Evolutionary conservation across 2,888 invertebrate species (phyloP).

Genomic region (Cryptocheilus praepositus): DNA sequence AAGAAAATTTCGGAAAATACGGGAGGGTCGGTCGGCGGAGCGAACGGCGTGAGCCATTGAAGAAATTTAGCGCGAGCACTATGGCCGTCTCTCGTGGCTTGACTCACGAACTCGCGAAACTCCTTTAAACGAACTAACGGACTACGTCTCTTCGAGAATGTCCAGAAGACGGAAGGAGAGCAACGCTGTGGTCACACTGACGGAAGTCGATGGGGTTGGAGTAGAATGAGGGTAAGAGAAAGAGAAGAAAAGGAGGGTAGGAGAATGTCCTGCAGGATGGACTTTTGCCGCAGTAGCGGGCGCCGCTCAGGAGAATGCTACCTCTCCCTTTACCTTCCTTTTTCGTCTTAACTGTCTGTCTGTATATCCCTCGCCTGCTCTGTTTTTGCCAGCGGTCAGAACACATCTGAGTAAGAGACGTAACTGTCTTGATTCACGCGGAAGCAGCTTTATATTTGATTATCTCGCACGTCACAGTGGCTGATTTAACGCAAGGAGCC

Average conservation of each 20-base stretch:
- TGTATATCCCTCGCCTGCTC: too few relatives aligned
- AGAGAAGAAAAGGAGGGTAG: background rate
- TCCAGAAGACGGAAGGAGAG: constrained; percentile 23
- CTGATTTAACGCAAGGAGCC: too few relatives aligned
- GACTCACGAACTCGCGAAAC: constrained; percentile 45
- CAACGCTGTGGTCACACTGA: constrained; percentile 7
- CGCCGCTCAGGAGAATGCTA: constrained; percentile 34
- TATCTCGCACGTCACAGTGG: too few relatives aligned
- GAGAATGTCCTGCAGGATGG: constrained; percentile 32
- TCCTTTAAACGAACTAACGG: constrained; percentile 58
- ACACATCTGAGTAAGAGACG: constrained; percentile 21
- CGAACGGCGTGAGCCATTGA: constrained; percentile 43
- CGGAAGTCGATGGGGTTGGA: constrained; percentile 10
- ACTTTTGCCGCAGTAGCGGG: constrained; percentile 38
- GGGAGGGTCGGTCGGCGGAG: constrained; percentile 40
- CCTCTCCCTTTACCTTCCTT: constrained; percentile 2
- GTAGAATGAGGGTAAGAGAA: constrained; percentile 19
- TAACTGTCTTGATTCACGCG: background rate
- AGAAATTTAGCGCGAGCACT: constrained; percentile 58
- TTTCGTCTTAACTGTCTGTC: too few relatives aligned
- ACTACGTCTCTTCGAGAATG: constrained; percentile 38
- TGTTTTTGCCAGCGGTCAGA: constrained; percentile 17
- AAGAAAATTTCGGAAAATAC: constrained; percentile 68
- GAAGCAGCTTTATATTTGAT: constrained; percentile 16
- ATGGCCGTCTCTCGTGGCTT: constrained; percentile 23